Evolutionary conservation across 1,140 invertebrate genomes (phyloP).

Genomic region (Dolichoris vasculosae): DNA sequence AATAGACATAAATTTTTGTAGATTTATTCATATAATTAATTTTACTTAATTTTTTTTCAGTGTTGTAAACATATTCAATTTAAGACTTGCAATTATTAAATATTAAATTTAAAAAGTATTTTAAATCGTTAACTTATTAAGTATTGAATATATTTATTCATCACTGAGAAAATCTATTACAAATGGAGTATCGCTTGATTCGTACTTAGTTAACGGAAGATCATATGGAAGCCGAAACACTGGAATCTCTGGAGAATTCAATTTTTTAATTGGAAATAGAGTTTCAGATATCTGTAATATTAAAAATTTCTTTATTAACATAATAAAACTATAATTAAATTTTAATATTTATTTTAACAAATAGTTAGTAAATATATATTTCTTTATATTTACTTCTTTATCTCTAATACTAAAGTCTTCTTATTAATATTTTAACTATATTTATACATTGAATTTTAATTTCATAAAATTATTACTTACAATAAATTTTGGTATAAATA

Average conservation of each 20-base stretch:
- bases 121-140: not conserved
- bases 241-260: constrained; percentile 68
- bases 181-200: constrained; percentile 78
- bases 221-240: constrained; percentile 87
- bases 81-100: not conserved
- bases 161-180: constrained; percentile 65
- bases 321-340: not conserved
- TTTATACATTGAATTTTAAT: constrained; percentile 53
- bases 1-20: not conserved
- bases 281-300: constrained; percentile 65
- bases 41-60: not conserved
- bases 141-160: not conserved
- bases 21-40: not conserved
- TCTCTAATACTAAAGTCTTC: not conserved
- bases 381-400: not conserved
- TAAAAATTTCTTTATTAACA: not conserved
- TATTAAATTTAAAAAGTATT: not conserved
- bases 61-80: not conserved
- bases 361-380: constrained; percentile 32
- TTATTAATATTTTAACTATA: not conserved
- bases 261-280: constrained; percentile 68
- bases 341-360: not conserved
- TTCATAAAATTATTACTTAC: constrained; percentile 75
- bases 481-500: constrained; percentile 90
- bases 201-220: constrained; percentile 82